Evolutionary conservation across 2,797 vertebrate genomes (phyloP).

Genomic region (Margarornis squamiger): DNA sequence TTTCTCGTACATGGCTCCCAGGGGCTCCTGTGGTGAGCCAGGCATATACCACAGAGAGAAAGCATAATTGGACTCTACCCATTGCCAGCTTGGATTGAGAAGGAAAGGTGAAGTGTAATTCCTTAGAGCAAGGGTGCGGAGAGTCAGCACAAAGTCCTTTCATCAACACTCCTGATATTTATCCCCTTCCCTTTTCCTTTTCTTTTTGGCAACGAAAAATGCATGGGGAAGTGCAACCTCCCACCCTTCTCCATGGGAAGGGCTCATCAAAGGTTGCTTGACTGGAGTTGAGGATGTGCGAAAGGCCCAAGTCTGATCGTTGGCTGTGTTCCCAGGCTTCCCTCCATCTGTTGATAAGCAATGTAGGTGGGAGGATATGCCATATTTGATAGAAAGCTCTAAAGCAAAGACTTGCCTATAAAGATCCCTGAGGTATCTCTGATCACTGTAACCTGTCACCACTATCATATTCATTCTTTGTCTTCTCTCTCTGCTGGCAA

Average conservation of each 20-base stretch:
- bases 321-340: slow-evolving; percentile 61
- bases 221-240: slow-evolving; percentile 8
- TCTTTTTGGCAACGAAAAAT: slow-evolving; percentile 34
- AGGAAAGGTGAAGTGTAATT: not conserved
- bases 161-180: not conserved
- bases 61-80: not conserved
- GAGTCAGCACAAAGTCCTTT: slow-evolving; percentile 36
- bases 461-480: not conserved
- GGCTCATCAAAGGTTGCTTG: slow-evolving; percentile 56
- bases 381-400: slow-evolving; percentile 61
- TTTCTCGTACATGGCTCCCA: not conserved
- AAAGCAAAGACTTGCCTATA: slow-evolving; percentile 53
- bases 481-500: slow-evolving; percentile 28
- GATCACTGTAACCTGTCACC: slow-evolving; percentile 32
- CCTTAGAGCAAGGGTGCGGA: not conserved
- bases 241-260: slow-evolving; percentile 38
- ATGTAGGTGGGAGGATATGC: slow-evolving; percentile 47
- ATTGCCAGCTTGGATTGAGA: not conserved
- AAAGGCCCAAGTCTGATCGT: slow-evolving; percentile 56
- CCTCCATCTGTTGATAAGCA: slow-evolving; percentile 62
- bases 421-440: slow-evolving; percentile 71
- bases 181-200: not conserved
- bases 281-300: slow-evolving; percentile 50
- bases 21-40: not conserved
- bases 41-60: not conserved